phyloP scores from a whole-genome alignment of 2,888 invertebrate genomes.

The Bugula neritina region DNA sequence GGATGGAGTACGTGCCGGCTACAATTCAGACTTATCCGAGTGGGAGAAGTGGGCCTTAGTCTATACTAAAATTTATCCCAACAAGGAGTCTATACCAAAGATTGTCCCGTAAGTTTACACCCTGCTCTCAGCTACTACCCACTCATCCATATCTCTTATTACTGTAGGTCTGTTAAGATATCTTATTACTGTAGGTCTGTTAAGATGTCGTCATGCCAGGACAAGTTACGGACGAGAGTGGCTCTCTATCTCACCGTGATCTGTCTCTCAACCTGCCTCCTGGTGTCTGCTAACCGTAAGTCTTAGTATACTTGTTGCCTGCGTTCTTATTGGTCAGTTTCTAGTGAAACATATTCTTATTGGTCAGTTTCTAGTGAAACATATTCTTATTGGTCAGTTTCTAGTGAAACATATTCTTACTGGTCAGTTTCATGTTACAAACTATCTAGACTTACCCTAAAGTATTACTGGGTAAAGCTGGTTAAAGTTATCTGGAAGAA shows the following conservation, averaged over 20 bases:
- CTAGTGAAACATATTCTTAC: too few relatives aligned
- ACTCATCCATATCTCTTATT: too few relatives aligned
- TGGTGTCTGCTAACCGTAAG: neutral
- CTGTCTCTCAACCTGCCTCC: neutral
- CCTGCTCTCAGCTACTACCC: neutral
- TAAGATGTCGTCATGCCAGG: neutral
- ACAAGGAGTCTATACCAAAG: neutral
- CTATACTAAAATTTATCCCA: conserved; percentile 4
- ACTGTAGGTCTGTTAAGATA: neutral
- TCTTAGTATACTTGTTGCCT: too few relatives aligned
- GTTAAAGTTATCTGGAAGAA: too few relatives aligned
- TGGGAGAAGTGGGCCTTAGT: conserved; percentile 13
- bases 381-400: too few relatives aligned
- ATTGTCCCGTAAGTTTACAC: conserved; percentile 14
- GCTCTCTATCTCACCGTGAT: neutral
- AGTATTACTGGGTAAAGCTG: too few relatives aligned
- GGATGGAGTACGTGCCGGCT: neutral
- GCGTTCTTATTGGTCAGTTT: too few relatives aligned
- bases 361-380: too few relatives aligned
- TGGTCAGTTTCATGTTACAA: too few relatives aligned
- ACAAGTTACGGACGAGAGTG: neutral
- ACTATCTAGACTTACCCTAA: too few relatives aligned
- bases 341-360: too few relatives aligned
- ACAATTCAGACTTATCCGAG: neutral
- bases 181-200: neutral